phyloP scores from a whole-genome alignment of 2,888 invertebrate genomes.

The Copidosoma aretas region DNA sequence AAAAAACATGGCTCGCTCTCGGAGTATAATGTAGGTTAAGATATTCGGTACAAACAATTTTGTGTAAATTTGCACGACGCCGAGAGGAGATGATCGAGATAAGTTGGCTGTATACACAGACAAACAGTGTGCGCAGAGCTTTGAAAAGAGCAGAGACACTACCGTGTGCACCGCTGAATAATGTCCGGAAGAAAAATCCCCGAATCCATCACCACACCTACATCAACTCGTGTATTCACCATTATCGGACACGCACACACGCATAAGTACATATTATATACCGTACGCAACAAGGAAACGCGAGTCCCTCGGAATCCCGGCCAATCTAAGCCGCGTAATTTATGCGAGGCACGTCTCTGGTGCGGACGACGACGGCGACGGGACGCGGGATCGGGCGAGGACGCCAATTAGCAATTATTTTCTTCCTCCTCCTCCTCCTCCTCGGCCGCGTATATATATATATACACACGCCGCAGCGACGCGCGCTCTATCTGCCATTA shows the following conservation, averaged over 20 bases:
- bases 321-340: not conserved
- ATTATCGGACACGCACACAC: no score
- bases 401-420: slow-evolving; percentile 3
- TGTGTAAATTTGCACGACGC: slow-evolving; percentile 31
- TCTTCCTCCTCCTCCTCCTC: not conserved
- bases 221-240: no score
- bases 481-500: slow-evolving; percentile 10
- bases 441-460: no score
- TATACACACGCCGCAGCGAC: no score
- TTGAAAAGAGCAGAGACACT: no score
- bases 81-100: slow-evolving; percentile 6
- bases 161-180: no score
- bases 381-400: not conserved
- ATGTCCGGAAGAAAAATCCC: no score
- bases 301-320: not conserved
- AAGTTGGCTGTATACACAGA: slow-evolving; percentile 29
- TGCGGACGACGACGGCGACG: not conserved
- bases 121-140: no score
- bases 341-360: not conserved
- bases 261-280: no score
- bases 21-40: slow-evolving; percentile 30
- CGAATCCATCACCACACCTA: no score
- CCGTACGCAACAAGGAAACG: no score
- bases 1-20: slow-evolving; percentile 10
- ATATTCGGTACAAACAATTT: slow-evolving; percentile 18